Evolutionary conservation across 2,797 vertebrate species (phyloP).

Genomic region (Neopelma chrysocephalum): DNA sequence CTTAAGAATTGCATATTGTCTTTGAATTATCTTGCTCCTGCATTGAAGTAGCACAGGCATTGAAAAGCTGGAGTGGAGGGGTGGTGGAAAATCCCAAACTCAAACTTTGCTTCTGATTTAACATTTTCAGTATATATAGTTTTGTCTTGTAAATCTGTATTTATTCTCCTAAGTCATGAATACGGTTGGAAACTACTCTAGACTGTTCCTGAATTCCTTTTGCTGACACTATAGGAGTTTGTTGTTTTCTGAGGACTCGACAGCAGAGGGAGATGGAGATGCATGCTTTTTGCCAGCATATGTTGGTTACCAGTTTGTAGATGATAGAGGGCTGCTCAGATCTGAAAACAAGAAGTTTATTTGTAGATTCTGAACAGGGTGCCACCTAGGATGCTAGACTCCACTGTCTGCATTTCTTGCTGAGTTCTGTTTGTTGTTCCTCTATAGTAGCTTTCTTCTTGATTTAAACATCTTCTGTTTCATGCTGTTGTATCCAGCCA

Average conservation of each 20-base stretch:
- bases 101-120: not conserved
- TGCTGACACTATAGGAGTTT: not conserved
- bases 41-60: not conserved
- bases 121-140: not conserved
- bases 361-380: not conserved
- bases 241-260: not conserved
- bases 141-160: not conserved
- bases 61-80: not conserved
- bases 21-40: not conserved
- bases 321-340: not conserved
- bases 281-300: not conserved
- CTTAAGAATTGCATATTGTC: not conserved
- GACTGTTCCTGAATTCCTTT: not conserved
- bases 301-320: not conserved
- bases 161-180: not conserved
- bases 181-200: not conserved
- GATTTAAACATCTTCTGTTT: not conserved
- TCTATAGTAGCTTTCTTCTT: not conserved
- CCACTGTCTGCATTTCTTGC: not conserved
- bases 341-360: not conserved
- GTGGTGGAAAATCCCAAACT: not conserved
- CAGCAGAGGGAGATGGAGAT: conserved; percentile 60
- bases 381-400: not conserved
- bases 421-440: not conserved
- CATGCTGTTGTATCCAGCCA: not conserved